A percentile compares a stretch with the other conserved stretches of the same genome.
phyloP scores from a whole-genome alignment of 2,797 vertebrate genomes.

The Anguilla anguilla region DNA sequence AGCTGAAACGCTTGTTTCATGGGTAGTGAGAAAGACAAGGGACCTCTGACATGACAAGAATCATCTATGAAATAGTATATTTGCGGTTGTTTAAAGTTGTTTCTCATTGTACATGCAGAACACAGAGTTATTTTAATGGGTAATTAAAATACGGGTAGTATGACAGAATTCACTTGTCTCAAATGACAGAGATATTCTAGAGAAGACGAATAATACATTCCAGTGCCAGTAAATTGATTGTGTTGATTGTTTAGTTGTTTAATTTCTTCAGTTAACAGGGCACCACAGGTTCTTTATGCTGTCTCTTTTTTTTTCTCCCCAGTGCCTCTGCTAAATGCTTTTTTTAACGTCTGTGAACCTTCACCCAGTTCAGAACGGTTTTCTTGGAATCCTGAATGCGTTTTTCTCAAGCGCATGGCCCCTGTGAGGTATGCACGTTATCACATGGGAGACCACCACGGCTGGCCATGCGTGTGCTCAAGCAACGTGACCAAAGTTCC shows the following conservation, averaged over 20 bases:
- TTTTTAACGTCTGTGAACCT: slow-evolving; percentile 47
- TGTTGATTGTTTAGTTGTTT: not conserved
- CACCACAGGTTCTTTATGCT: not conserved
- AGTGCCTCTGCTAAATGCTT: not conserved
- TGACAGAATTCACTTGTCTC: not conserved
- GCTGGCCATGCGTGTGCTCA: slow-evolving; percentile 41
- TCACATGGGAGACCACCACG: slow-evolving; percentile 1
- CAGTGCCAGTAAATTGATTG: not conserved
- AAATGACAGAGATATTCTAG: not conserved
- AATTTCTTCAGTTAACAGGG: not conserved
- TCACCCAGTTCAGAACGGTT: slow-evolving; percentile 51
- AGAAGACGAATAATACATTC: not conserved
- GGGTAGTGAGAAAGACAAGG: not conserved
- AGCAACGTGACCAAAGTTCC: slow-evolving; percentile 45
- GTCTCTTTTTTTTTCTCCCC: not conserved
- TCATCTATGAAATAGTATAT: not conserved
- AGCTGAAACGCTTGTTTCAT: not conserved
- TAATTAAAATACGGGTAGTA: not conserved
- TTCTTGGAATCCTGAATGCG: slow-evolving; percentile 46
- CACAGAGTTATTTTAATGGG: not conserved
- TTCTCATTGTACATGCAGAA: not conserved
- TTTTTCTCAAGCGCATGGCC: slow-evolving; percentile 21
- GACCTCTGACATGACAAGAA: not conserved
- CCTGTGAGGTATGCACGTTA: slow-evolving; percentile 12
- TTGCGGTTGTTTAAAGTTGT: not conserved